Conservation (phyloP, 2,797 vertebrate genomes). For the Helostoma temminkii region DNA sequence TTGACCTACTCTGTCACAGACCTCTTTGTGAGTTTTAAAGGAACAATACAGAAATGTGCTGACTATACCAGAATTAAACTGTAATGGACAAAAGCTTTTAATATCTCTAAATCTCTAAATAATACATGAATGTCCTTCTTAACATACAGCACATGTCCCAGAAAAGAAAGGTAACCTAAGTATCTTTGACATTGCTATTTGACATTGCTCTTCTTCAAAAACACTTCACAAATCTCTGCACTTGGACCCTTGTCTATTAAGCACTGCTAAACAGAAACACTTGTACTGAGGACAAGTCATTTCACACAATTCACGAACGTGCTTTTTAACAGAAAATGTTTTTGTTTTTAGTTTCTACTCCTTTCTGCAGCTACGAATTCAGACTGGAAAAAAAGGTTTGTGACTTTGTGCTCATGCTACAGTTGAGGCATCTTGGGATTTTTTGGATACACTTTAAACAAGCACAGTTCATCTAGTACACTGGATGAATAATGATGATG, state of each 20-base stretch:
- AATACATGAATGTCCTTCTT: not conserved
- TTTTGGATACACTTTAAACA: conserved; percentile 60
- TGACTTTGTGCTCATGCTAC: conserved; percentile 11
- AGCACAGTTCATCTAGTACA: conserved; percentile 38
- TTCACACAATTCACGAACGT: conserved; percentile 23
- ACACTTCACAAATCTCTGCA: conserved; percentile 1
- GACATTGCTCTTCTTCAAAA: conserved; percentile 8
- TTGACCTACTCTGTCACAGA: not conserved
- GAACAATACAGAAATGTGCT: not conserved
- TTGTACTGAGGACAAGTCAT: conserved; percentile 26
- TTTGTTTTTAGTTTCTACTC: conserved; percentile 27
- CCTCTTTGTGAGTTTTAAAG: conserved; percentile 4
- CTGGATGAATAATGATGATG: conserved; percentile 42
- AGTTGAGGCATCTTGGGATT: conserved; percentile 39
- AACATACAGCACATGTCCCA: not conserved
- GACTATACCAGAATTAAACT: conserved; percentile 4
- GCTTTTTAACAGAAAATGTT: conserved; percentile 18
- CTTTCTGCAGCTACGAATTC: conserved; percentile 21
- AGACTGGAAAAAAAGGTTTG: conserved; percentile 2
- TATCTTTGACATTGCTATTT: not conserved
- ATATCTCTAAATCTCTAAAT: not conserved
- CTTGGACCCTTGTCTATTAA: conserved; percentile 5
- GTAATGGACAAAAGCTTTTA: not conserved
- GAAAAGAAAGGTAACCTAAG: too few relatives aligned
- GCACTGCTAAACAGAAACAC: conserved; percentile 13